Evolutionary conservation across 2,888 invertebrate genomes (phyloP), one percentile per base, ranked within the genome.

Genomic region (Patella pellucida): DNA sequence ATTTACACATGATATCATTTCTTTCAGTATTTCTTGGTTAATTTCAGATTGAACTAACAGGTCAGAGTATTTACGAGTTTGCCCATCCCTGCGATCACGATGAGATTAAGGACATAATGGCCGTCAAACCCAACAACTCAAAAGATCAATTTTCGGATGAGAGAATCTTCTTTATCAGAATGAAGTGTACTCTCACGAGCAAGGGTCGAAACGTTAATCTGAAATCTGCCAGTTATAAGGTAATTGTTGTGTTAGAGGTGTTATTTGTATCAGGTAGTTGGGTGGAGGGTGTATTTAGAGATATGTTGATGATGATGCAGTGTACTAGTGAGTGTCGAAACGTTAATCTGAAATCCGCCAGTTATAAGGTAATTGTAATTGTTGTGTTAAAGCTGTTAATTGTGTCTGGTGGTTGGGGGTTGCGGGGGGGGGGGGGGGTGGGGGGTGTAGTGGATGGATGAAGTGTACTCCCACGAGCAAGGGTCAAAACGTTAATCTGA

Each of bases 181-280:
- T 99, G 88, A 99, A 98, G 91, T 97, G 97, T 90, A 97, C 98
- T 0, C 93, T 98, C 73, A 97, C 97, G 23, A 96, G 94, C 89
- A 97, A 98, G 89, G 98, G 98, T n/a, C 93, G 96, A 85, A 97
- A 95, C 90, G 96, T 98, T 83, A 98, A 98, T 91, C 93, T 98
- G 74, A 98, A 98, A 92, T 97, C 97, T 78, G 97, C 98, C 76
- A 94, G 96, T 1, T 98, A 97, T 91, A 98, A 98, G 95, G 98
- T 97, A 91, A 19, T n/a, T 69, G n/a, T 54, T 15, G 11, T 9
- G 19, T 16, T 16, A 50, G 9, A 9, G 41, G 41, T 41, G 41
- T 7, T 9, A 31, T 3, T n/a, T 31, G 31, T 31, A 4, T 41
- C 7, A 7, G 5, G 41, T 7, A 16, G 27, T 5, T 23, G 11